A percentile compares a stretch with the other conserved stretches of the same genome.
Conservation (phyloP, 1,140 invertebrate species). For the Drosophila baimaii region DNA sequence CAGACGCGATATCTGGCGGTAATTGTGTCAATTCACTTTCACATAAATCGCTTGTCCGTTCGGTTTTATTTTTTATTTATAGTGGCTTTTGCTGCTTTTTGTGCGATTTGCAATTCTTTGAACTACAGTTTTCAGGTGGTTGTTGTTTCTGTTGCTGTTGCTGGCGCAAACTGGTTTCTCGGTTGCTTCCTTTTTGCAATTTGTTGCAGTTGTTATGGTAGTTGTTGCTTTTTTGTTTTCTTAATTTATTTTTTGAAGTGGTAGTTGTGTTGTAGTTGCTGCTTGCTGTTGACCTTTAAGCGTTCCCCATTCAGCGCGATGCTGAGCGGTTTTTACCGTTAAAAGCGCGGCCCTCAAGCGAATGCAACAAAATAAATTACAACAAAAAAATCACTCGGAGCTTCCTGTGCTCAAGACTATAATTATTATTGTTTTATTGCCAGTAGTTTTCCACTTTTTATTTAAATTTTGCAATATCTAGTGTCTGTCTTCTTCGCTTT, state of each 20-base stretch:
- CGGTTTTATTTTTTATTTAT: slow-evolving; percentile 36
- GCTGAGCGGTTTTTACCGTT: slow-evolving; percentile 75
- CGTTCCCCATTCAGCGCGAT: slow-evolving; percentile 57
- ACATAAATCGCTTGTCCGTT: slow-evolving; percentile 66
- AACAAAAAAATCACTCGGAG: slow-evolving; percentile 27
- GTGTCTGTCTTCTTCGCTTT: slow-evolving; percentile 17
- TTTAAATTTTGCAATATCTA: slow-evolving; percentile 25
- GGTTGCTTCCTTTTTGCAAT: slow-evolving; percentile 81
- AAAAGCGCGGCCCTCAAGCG: slow-evolving; percentile 40
- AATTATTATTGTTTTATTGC: slow-evolving; percentile 22
- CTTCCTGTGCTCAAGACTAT: slow-evolving; percentile 61
- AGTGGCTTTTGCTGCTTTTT: slow-evolving; percentile 29
- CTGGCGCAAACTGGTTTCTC: slow-evolving; percentile 70
- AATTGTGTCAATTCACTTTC: slow-evolving; percentile 81
- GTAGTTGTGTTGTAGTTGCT: slow-evolving; percentile 51
- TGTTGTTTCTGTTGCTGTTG: slow-evolving; percentile 39
- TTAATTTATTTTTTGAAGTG: slow-evolving; percentile 34
- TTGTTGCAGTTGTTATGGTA: slow-evolving; percentile 66
- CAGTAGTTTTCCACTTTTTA: slow-evolving; percentile 7
- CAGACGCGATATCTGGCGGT: slow-evolving; percentile 29
- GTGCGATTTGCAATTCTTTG: slow-evolving; percentile 61
- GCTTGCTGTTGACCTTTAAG: slow-evolving; percentile 75
- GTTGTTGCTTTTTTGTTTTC: slow-evolving; percentile 23
- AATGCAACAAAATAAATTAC: slow-evolving; percentile 22
- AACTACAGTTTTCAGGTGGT: slow-evolving; percentile 66